A percentile compares a stretch with the other conserved stretches of the same genome.
Evolutionary conservation across 1,140 invertebrate species (phyloP).

Genomic region (Anastrepha obliqua): DNA sequence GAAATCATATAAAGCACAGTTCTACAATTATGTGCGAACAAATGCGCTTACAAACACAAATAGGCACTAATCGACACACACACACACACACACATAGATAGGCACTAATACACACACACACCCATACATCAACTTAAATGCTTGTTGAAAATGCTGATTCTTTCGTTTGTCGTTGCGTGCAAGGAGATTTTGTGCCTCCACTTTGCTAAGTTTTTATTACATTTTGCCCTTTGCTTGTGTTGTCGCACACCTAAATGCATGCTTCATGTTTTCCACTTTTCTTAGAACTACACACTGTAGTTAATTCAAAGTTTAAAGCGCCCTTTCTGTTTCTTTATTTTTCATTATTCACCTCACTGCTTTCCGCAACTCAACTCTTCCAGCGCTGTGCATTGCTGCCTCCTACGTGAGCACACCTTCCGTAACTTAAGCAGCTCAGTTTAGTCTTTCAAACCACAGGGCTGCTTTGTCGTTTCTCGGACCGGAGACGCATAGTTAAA

Average conservation of each 20-base stretch:
- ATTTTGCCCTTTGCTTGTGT: background rate
- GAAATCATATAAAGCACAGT: background rate
- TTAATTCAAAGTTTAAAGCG: background rate
- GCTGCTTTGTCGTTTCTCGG: background rate
- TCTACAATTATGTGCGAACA: conserved; percentile 24
- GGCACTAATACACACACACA: background rate
- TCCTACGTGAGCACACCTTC: background rate
- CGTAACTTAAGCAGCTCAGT: background rate
- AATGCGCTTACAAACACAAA: background rate
- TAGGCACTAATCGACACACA: background rate
- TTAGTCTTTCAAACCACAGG: background rate
- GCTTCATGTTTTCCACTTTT: background rate
- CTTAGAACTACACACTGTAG: background rate
- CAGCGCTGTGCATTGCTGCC: background rate
- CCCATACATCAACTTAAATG: background rate
- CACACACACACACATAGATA: background rate
- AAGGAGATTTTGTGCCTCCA: background rate
- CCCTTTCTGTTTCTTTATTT: background rate
- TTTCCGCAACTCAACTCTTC: background rate
- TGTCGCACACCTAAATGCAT: background rate
- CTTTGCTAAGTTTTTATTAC: background rate
- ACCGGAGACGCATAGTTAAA: background rate
- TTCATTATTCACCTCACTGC: background rate
- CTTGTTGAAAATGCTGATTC: background rate
- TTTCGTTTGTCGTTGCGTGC: background rate